A percentile compares a stretch with the other conserved stretches of the same genome.
Evolutionary conservation across 2,797 vertebrate species (phyloP).

Genomic region (Hippopotamyrus pictus): DNA sequence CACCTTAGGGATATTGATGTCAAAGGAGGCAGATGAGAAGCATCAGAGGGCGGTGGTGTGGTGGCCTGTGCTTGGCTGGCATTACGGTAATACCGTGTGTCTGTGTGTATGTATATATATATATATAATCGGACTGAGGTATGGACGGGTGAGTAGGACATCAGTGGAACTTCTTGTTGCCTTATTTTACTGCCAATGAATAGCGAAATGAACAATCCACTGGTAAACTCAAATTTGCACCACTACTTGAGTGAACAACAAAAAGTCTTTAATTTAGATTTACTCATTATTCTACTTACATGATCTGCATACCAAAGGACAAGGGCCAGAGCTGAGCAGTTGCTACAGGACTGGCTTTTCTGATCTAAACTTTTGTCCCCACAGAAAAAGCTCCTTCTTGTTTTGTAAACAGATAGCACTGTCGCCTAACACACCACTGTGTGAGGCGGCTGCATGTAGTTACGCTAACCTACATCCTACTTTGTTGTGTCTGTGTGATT

Average conservation of each 20-base stretch:
- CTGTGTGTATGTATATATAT: no score
- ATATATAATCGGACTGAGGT: no score
- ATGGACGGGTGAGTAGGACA: no score
- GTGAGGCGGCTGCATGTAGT: not conserved
- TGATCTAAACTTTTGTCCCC: not conserved
- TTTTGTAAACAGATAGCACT: not conserved
- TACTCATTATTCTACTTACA: not conserved
- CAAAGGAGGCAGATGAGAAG: not conserved
- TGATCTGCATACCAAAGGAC: not conserved
- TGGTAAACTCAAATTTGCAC: not conserved
- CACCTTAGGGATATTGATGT: not conserved
- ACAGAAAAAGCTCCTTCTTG: not conserved
- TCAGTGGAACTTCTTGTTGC: no score
- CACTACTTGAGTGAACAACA: not conserved
- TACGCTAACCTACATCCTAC: not conserved
- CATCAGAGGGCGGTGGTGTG: not conserved
- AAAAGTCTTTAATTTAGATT: not conserved
- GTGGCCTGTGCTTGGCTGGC: not conserved
- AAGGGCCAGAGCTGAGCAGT: not conserved
- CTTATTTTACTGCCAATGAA: no score
- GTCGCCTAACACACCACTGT: not conserved
- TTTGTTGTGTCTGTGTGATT: not conserved
- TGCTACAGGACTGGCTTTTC: not conserved
- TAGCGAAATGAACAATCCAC: not conserved
- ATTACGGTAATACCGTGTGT: not conserved